Percentiles rank a stretch among this genome's conserved stretches.
These are phyloP conservation scores for Syrmaticus mikado DNA, from an alignment of 2,113 vertebrate genomes.

Conservation along the genomic window DNA sequence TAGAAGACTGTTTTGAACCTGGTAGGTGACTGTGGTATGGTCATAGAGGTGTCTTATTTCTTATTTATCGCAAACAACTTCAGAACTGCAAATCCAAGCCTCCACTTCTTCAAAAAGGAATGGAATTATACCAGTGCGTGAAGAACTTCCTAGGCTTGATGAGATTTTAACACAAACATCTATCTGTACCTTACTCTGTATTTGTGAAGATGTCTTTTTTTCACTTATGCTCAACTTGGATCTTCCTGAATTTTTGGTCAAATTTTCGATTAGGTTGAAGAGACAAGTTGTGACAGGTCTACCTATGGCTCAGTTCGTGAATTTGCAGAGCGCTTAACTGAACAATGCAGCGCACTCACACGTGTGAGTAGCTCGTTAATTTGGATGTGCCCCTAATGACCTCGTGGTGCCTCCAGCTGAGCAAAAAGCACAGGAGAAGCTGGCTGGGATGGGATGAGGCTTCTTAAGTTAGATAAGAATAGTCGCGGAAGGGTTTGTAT, in stretches of 20 bases:
- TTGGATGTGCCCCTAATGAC: neutral
- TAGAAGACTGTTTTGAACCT: neutral
- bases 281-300: neutral
- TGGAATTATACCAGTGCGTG: neutral
- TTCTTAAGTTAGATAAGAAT: neutral
- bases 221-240: neutral
- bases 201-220: neutral
- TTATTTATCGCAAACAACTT: neutral
- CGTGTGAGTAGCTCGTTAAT: neutral
- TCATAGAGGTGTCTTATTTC: neutral
- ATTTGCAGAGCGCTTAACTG: neutral
- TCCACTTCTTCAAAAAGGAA: neutral
- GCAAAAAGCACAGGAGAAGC: neutral
- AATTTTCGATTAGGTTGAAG: neutral
- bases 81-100: neutral
- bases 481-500: too few relatives aligned
- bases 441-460: neutral
- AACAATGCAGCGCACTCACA: neutral
- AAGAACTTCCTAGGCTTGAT: neutral
- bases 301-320: neutral
- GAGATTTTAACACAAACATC: neutral
- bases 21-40: neutral
- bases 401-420: neutral
- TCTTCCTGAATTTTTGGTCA: neutral
- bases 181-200: fast-evolving